Evolutionary conservation across 2,797 vertebrate genomes (phyloP), one percentile per base, ranked within the genome.

Genomic region (Sparus aurata): DNA sequence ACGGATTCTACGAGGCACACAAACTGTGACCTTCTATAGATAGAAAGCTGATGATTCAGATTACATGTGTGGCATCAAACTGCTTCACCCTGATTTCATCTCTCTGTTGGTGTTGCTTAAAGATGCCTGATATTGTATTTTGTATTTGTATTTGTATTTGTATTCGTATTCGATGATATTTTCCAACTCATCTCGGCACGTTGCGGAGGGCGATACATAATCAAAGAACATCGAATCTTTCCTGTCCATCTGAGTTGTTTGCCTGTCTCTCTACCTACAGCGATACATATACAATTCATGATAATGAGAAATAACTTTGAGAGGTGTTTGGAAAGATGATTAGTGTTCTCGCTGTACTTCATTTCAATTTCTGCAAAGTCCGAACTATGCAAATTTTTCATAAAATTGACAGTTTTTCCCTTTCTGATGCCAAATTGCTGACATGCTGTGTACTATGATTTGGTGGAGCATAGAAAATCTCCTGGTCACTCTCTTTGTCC

Each of bases 391-490:
- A 84, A 69, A 77, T 74, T n/a, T 30, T n/a, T 18, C 65, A 78
- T 69, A 54, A 63, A 72, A 68, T 60, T 62, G 57, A 77, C 77
- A 59, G 23, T 67, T 59, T 59, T 79, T 71, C 23, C 41, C n/a
- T 75, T 55, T 25, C 52, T 9, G 60, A 76, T n/a, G 59, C 18
- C 49, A 65, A 82, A 79, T 34, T 57, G 69, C 82, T 84, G 86
- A 86, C 76, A 65, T 2, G 38, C 47, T 55, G 65, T 49, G 46
- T 57, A 77, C 67, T 73, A 59, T 38, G 69, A 43, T 85, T 77
- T 79, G 71, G 41, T 83, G 77, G 75, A 76, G 82, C 80, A 59
- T 62, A 78, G 49, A 87, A 87, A 86, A 88, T 65, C 79, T 81
- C 62, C 68, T 27, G 74, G 82, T 85, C 73, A 78, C 54, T 72